phyloP scores from a whole-genome alignment of 2,888 invertebrate genomes.

The Acleris cristana region DNA sequence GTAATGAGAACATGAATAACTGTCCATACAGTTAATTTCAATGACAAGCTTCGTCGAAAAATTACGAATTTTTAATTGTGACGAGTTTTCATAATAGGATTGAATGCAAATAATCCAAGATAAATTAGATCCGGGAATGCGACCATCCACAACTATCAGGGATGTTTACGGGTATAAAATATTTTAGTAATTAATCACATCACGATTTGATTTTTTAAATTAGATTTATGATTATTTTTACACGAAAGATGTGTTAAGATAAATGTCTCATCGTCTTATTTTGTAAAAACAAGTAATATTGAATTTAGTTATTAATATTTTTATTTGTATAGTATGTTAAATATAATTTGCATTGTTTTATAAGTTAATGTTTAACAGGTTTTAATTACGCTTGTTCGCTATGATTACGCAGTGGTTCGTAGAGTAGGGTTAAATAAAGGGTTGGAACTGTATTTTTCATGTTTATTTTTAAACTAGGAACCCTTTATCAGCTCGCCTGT shows the following conservation, averaged over 20 bases:
- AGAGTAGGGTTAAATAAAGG: conserved; percentile 54
- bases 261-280: conserved; percentile 2
- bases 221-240: neutral
- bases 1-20: neutral
- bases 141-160: conserved; percentile 1
- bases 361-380: conserved; percentile 42
- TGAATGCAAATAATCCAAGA: neutral
- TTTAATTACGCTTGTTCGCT: conserved; percentile 45
- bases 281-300: conserved; percentile 17
- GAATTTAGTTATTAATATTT: conserved; percentile 23
- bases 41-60: no score
- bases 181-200: conserved; percentile 5
- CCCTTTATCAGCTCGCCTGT: no score
- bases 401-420: conserved; percentile 43
- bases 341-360: conserved; percentile 42
- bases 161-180: conserved; percentile 15
- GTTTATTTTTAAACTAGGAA: neutral
- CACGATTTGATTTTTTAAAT: conserved; percentile 1
- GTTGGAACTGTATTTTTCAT: conserved; percentile 40
- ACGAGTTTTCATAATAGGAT: neutral
- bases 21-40: neutral
- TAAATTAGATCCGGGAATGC: neutral
- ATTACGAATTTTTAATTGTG: no score
- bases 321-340: conserved; percentile 30
- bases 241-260: neutral